Conservation (phyloP, 2,113 vertebrate species). For the Drymodes brunneopygia region DNA sequence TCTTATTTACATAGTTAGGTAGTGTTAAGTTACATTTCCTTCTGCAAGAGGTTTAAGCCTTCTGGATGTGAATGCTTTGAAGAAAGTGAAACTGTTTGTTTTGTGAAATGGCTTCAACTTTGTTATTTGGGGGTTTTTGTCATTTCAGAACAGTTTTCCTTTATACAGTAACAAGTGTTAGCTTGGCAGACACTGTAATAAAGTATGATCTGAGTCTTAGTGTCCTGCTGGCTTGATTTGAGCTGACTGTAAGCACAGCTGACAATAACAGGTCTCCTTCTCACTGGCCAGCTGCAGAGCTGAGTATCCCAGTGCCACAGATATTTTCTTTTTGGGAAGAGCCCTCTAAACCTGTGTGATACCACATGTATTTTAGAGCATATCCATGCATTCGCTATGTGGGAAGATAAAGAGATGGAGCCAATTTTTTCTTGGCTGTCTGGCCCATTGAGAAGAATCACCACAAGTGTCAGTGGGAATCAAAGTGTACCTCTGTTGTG, state of each 20-base stretch:
- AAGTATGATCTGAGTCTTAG: not conserved
- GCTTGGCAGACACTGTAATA: not conserved
- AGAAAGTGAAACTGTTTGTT: not conserved
- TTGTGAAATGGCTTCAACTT: not conserved
- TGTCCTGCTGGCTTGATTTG: not conserved
- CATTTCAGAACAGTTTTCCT: not conserved
- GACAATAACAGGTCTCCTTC: not conserved
- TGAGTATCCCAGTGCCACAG: not conserved
- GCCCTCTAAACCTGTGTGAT: not conserved
- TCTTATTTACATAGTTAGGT: not conserved
- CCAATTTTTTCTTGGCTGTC: not conserved
- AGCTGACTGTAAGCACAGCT: not conserved
- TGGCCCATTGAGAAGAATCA: not conserved
- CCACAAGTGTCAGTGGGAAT: not conserved
- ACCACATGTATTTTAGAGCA: fast-evolving
- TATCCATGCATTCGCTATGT: fast-evolving
- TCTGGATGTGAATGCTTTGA: not conserved
- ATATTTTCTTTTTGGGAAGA: not conserved
- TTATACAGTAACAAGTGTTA: not conserved
- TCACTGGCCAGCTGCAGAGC: not conserved
- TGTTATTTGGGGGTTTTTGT: not conserved
- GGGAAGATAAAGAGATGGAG: not conserved
- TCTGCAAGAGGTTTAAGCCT: not conserved
- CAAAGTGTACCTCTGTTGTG: not conserved
- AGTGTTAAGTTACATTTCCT: not conserved